Conservation (phyloP, 2,888 invertebrate species). For the Acanthosepion pharaonis region DNA sequence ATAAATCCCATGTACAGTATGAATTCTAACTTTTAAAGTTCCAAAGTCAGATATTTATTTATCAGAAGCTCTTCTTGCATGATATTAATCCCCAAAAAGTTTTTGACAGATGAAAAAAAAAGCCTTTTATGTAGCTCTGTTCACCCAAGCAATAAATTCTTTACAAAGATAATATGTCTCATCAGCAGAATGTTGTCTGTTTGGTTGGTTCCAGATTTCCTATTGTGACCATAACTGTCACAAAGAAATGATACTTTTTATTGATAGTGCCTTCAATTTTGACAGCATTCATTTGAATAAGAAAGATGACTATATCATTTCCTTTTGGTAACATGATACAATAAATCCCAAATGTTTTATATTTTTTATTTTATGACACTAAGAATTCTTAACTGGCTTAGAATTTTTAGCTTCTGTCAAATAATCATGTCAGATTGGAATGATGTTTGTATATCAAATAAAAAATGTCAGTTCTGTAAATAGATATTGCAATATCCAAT, state of each 20-base stretch:
- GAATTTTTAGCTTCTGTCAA: not conserved
- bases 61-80: not conserved
- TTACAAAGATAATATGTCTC: not conserved
- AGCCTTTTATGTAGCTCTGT: not conserved
- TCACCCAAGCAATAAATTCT: not conserved
- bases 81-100: not conserved
- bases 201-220: not conserved
- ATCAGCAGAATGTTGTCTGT: not conserved
- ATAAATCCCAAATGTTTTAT: too few species aligned
- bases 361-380: not conserved
- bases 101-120: not conserved
- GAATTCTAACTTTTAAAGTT: too few species aligned
- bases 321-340: not conserved
- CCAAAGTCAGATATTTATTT: not conserved
- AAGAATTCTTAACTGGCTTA: not conserved
- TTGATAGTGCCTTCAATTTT: not conserved
- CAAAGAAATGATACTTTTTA: not conserved
- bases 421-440: not conserved
- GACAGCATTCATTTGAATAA: constrained; percentile 33
- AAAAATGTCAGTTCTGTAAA: not conserved
- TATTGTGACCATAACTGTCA: not conserved
- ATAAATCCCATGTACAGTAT: too few species aligned
- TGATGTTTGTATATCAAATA: not conserved
- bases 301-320: not conserved
- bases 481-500: not conserved